A percentile compares a stretch with the other conserved stretches of the same genome.
Conservation (phyloP, 2,113 vertebrate species). For the Platysteira castanea region DNA sequence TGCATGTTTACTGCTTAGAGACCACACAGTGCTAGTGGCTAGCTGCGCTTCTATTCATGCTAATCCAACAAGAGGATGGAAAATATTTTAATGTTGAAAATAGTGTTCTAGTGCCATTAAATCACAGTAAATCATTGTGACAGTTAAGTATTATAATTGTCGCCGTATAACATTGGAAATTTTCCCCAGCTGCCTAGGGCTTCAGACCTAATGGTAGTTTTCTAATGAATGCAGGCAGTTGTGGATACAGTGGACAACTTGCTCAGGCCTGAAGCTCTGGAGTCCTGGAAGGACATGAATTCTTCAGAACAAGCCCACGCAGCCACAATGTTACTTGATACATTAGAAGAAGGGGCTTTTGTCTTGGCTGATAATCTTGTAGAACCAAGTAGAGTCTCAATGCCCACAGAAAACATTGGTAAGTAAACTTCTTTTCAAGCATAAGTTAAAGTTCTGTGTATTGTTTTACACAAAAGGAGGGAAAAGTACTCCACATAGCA, state of each 20-base stretch:
- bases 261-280: slow-evolving; percentile 91
- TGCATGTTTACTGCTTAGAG: slow-evolving; percentile 10
- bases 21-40: slow-evolving; percentile 26
- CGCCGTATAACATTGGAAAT: slow-evolving; percentile 21
- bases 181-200: slow-evolving; percentile 23
- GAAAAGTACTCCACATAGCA: not conserved
- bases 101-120: slow-evolving; percentile 50
- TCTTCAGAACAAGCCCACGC: slow-evolving; percentile 94
- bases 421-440: slow-evolving; percentile 61
- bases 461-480: not conserved
- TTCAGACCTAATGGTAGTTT: slow-evolving; percentile 66
- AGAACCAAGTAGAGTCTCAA: slow-evolving; percentile 93
- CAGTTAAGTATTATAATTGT: slow-evolving; percentile 69
- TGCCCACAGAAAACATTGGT: slow-evolving; percentile 98
- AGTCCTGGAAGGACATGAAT: slow-evolving; percentile 99
- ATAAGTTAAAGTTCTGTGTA: not conserved
- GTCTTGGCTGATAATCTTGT: slow-evolving; percentile 97
- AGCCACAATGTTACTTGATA: slow-evolving; percentile 97
- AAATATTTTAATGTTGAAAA: slow-evolving; percentile 35
- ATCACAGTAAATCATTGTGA: slow-evolving; percentile 61
- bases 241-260: slow-evolving; percentile 99
- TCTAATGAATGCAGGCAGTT: slow-evolving; percentile 88
- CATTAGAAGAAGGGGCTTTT: slow-evolving; percentile 95
- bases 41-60: slow-evolving; percentile 38
- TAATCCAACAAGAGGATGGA: slow-evolving; percentile 7